A percentile compares a stretch with the other conserved stretches of the same genome.
Evolutionary conservation across 2,113 vertebrate genomes (phyloP).

Genomic region (Dromaius novaehollandiae): DNA sequence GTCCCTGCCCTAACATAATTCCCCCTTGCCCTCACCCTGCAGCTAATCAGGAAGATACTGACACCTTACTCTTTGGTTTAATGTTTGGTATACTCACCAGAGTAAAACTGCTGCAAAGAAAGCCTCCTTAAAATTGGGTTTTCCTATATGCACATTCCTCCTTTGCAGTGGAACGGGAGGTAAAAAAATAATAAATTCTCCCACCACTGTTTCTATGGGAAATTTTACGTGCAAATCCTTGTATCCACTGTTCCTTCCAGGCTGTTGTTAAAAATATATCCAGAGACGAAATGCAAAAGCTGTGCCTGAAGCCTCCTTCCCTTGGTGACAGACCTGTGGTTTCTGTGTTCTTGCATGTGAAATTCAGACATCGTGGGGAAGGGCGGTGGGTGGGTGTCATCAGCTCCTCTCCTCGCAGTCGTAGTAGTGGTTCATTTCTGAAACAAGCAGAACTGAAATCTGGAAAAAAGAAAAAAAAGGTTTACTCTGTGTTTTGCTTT

Average conservation of each 20-base stretch:
- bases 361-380: accelerated
- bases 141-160: background rate
- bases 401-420: background rate
- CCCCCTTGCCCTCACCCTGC: background rate
- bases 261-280: background rate
- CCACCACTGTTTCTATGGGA: background rate
- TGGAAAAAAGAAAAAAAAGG: background rate
- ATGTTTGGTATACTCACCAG: background rate
- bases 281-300: background rate
- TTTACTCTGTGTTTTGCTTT: background rate
- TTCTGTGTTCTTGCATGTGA: background rate
- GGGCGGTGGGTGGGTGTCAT: accelerated
- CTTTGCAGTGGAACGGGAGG: background rate
- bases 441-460: background rate
- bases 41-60: background rate
- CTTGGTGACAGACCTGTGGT: background rate
- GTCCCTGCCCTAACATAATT: accelerated
- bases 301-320: background rate
- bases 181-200: background rate
- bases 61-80: too few species aligned
- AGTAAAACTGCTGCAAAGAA: background rate
- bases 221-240: background rate
- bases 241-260: background rate
- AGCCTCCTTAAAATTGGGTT: background rate
- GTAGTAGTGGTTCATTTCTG: background rate